Base-by-base conservation (phyloP, 2,113 vertebrate species). In the Dipodomys merriami region DNA sequence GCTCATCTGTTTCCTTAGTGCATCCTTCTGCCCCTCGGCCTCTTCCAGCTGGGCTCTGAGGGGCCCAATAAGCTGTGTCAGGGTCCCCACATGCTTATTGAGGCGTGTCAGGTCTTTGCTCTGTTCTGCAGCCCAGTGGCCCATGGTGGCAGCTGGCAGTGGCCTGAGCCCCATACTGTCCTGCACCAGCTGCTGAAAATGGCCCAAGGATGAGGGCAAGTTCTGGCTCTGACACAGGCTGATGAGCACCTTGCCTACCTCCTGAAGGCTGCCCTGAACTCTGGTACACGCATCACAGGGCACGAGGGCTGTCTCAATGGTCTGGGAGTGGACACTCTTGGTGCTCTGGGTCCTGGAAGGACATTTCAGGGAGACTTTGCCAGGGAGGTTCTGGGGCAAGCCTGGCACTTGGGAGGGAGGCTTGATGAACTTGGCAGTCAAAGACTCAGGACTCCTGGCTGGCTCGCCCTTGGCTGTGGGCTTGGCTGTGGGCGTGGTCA, bases 121-220 rank as follows among this genome's bases (percentile, higher is more conserved):
- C 97, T 99, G 99, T 97, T 99, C 99, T 0, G 93, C 95, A 9
- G 98, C 98, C 99, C 99, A 99, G 96, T 98, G 99, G 68, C 97
- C 81, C 69, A 99, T 2, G 1, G 99, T 99, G 0, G n/a, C 78
- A 1, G 98, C 97, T 0, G 98, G 98, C 95, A 99, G 98, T 0
- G 82, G 97, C 78, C 95, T 98, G n/a, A 95, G 90, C 39, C 98
- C 98, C 29, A 97, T 22, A 0, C 92, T 96, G 25, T 98, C 98
- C 85, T 98, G 97, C 67, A 99, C 95, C 62, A 96, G 96, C 57
- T 94, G 98, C 87, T 98, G 97, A 80, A 99, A 98, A 44, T 91
- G 98, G 97, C 98, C 96, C 35, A 99, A 97, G 33, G 98, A 98
- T 0, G 98, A 99, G 62, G 99, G 98, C 95, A 99, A 97, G 91